Base-by-base conservation (phyloP, 2,113 vertebrate genomes). In the Otolemur garnettii region DNA sequence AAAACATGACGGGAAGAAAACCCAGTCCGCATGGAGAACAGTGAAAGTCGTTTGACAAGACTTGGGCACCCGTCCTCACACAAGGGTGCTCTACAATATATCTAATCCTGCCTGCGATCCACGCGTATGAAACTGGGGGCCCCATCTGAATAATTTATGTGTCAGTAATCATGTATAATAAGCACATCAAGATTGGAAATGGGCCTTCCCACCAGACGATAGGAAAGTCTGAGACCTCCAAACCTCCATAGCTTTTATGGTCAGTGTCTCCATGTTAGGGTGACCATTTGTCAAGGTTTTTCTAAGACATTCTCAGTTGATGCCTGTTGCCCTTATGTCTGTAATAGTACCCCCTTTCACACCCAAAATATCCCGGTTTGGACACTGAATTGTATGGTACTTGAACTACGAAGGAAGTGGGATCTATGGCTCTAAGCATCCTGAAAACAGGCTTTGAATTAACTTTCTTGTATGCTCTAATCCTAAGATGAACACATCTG, bases 361-460 rank as follows among this genome's bases (percentile, higher is more conserved):
- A 57, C 33, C 74, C 7, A 92, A 92, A 71, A 77, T 68, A 7
- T 74, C 45, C 74, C 90, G 19, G 1, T 64, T 35, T 59, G 50
- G 30, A 75, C 28, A 95, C 60, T 57, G 80, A 71, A 21, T 71
- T 83, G 2, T 38, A 24, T 62, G 22, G 11, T 6, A 68, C 3
- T 68, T 77, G 22, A 84, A 5, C 15, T 74, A 30, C 50, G 30
- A n/a, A 78, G 57, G 22, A 79, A 66, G 4, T 59, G 26, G 19
- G 71, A 74, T n/a, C 69, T 55, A 45, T 24, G 26, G n/a, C 2
- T 90, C 1, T 82, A 15, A 62, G 57, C 22, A 60, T 90, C 50
- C 62, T 50, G 50, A 90, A 50, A 45, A 86, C 13, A 77, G 72
- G 60, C 60, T 78, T 33, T 22, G 17, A 82, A 95, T 83, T 57